These are phyloP conservation scores for Halcyon malimbica DNA, from an alignment of 2,113 vertebrate genomes.

Conservation along the genomic window DNA sequence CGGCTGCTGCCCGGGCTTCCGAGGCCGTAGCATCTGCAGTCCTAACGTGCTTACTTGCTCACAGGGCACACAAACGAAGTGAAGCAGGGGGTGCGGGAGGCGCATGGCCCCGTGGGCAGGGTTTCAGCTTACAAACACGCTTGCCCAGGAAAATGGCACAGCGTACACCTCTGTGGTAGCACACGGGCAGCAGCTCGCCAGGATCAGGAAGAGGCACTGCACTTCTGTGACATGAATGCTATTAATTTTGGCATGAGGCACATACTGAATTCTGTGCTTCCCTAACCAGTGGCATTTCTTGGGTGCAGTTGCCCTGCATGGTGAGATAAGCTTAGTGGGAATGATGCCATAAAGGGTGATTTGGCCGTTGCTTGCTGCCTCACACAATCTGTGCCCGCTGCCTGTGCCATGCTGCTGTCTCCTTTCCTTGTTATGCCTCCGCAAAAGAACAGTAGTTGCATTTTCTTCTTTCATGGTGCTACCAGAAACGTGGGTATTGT, in stretches of 20 bases:
- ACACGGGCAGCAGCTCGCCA: rapidly evolving
- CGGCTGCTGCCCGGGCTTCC: rapidly evolving
- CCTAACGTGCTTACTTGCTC: rapidly evolving
- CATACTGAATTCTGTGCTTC: rapidly evolving
- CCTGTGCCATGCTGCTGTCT: rapidly evolving
- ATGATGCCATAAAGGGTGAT: rapidly evolving
- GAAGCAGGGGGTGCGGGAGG: no score
- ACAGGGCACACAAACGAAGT: rapidly evolving
- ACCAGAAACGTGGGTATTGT: rapidly evolving
- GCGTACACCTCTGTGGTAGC: rapidly evolving
- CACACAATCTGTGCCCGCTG: rapidly evolving
- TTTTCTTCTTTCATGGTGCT: not conserved
- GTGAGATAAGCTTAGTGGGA: no score
- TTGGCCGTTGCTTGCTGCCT: rapidly evolving
- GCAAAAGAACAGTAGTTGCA: not conserved
- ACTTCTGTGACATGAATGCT: rapidly evolving
- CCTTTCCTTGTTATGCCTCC: not conserved
- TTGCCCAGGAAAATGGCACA: rapidly evolving
- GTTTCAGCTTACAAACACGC: rapidly evolving
- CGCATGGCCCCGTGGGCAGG: rapidly evolving
- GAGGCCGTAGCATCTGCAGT: rapidly evolving
- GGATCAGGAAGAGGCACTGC: rapidly evolving
- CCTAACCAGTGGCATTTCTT: not conserved
- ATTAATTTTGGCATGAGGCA: rapidly evolving
- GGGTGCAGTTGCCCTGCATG: no score